These are phyloP conservation scores for Sweltsa coloradensis DNA, from an alignment of 1,140 invertebrate genomes.

Conservation along the genomic window DNA sequence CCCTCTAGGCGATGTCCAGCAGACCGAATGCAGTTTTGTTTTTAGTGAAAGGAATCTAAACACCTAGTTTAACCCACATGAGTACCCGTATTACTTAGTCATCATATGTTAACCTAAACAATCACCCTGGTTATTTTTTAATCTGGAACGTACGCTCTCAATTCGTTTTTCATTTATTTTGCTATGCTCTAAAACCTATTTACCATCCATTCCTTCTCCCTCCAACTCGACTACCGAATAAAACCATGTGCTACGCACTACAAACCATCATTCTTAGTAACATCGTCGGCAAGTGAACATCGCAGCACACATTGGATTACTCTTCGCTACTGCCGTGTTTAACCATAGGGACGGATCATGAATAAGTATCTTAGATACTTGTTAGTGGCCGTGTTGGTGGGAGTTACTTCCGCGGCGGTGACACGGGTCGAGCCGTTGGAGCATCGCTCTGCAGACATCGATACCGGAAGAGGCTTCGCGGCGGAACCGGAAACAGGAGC, in stretches of 20 bases:
- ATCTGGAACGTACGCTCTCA: slow-evolving; percentile 3
- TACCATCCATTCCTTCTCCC: not conserved
- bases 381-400: not conserved
- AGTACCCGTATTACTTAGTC: too few species aligned
- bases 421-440: not conserved
- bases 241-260: not conserved
- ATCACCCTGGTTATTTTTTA: not conserved
- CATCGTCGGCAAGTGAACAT: not conserved
- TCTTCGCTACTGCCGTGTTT: not conserved
- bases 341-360: not conserved
- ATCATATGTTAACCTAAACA: not conserved
- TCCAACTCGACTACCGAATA: not conserved
- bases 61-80: too few species aligned
- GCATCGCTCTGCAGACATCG: too few species aligned
- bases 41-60: too few species aligned
- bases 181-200: slow-evolving; percentile 5
- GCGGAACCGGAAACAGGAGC: not conserved
- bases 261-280: not conserved
- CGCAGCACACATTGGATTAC: not conserved
- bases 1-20: too few species aligned
- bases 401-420: not conserved
- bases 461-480: too few species aligned
- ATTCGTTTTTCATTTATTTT: not conserved
- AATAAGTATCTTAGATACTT: too few species aligned
- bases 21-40: too few species aligned